phyloP scores from a whole-genome alignment of 2,888 invertebrate species.

The Drosophila dives region DNA sequence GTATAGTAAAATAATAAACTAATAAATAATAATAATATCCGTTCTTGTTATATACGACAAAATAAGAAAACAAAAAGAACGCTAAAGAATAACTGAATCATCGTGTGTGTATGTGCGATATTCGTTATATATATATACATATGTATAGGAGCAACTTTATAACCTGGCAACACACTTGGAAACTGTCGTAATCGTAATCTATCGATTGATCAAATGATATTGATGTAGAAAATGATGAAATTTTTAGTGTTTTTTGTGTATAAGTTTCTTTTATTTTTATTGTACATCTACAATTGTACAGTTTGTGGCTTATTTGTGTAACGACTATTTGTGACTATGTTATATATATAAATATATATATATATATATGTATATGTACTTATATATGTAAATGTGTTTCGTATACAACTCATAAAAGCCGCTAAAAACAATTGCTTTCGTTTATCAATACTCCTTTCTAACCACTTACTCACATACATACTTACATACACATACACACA shows the following conservation, averaged over 20 bases:
- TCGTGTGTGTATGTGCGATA: slow-evolving; percentile 51
- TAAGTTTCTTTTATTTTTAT: slow-evolving; percentile 72
- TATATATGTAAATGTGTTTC: slow-evolving; percentile 43
- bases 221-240: slow-evolving; percentile 34
- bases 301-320: slow-evolving; percentile 80
- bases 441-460: slow-evolving; percentile 20
- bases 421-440: slow-evolving; percentile 20
- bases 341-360: slow-evolving; percentile 34
- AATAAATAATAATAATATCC: slow-evolving; percentile 52
- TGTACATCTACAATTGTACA: slow-evolving; percentile 59
- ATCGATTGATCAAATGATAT: slow-evolving; percentile 38
- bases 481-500: slow-evolving; percentile 14
- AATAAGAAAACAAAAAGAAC: slow-evolving; percentile 13
- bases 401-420: slow-evolving; percentile 36
- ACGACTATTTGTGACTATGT: slow-evolving; percentile 66
- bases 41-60: slow-evolving; percentile 70
- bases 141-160: slow-evolving; percentile 53
- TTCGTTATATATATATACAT: slow-evolving; percentile 38
- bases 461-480: slow-evolving; percentile 9
- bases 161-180: slow-evolving; percentile 64
- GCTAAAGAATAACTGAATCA: slow-evolving; percentile 32
- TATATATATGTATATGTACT: slow-evolving; percentile 27
- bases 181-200: slow-evolving; percentile 71
- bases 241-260: slow-evolving; percentile 50
- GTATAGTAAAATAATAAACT: slow-evolving; percentile 71